Evolutionary conservation across 2,113 vertebrate species (phyloP).

Genomic region (Poicephalus meyeri): DNA sequence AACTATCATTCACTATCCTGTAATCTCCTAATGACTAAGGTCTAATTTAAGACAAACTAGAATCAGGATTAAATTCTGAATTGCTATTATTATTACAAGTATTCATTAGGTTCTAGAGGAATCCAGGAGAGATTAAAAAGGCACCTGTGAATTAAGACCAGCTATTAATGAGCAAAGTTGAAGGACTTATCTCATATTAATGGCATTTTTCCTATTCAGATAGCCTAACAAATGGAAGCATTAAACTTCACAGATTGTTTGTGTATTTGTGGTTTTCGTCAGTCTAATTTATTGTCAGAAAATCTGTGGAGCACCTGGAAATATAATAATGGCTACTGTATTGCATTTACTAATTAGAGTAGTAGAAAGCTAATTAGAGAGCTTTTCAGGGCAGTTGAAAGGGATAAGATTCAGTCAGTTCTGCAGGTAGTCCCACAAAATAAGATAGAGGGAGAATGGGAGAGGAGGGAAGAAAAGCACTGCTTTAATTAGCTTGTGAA

Average conservation of each 20-base stretch:
- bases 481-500: not conserved
- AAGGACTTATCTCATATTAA: constrained; percentile 33
- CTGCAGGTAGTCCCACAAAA: not conserved
- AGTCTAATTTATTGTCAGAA: constrained; percentile 23
- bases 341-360: constrained; percentile 16
- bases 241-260: constrained; percentile 37
- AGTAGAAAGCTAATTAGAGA: constrained; percentile 25
- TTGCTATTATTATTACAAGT: constrained; percentile 50
- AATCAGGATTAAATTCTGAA: constrained; percentile 67
- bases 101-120: constrained; percentile 64
- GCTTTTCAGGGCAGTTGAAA: not conserved
- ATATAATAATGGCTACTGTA: not conserved
- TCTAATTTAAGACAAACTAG: constrained; percentile 64
- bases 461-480: not conserved
- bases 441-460: not conserved
- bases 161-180: constrained; percentile 38
- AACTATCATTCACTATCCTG: constrained; percentile 65
- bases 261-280: constrained; percentile 18
- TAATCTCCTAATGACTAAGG: constrained; percentile 54
- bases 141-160: constrained; percentile 50
- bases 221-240: constrained; percentile 5
- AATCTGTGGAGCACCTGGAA: constrained; percentile 44
- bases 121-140: constrained; percentile 58
- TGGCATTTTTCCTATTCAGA: constrained; percentile 7
- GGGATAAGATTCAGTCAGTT: not conserved